Percentiles rank a stretch among this genome's conserved stretches.
Conservation (phyloP, 2,113 vertebrate species). For the Todiramphus chloris region DNA sequence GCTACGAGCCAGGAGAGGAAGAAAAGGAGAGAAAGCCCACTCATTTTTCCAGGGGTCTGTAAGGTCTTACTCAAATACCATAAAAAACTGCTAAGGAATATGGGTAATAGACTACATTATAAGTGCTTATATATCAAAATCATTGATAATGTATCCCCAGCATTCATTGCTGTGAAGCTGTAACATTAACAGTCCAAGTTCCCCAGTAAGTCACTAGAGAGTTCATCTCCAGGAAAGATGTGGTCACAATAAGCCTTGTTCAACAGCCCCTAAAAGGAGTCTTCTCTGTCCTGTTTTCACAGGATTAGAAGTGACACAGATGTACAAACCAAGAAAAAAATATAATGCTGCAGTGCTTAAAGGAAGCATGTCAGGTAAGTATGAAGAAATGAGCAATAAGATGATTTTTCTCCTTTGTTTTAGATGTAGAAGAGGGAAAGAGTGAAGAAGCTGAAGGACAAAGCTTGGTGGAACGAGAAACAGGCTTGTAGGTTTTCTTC, state of each 20-base stretch:
- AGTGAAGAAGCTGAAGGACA: background rate
- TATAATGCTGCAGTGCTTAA: background rate
- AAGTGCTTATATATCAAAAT: background rate
- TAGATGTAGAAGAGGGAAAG: background rate
- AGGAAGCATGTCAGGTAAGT: background rate
- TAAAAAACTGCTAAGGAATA: background rate
- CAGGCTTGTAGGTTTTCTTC: background rate
- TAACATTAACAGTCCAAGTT: background rate
- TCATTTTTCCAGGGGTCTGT: background rate
- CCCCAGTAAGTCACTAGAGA: background rate
- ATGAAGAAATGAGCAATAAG: background rate
- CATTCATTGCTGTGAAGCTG: background rate
- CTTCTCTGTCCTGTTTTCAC: background rate
- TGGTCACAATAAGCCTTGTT: background rate
- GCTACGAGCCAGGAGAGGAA: background rate
- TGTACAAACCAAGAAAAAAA: background rate
- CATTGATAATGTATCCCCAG: background rate
- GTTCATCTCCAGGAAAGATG: background rate
- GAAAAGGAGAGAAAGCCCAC: background rate
- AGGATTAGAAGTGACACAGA: background rate
- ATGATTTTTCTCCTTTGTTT: background rate
- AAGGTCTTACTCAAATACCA: background rate
- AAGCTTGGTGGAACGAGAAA: background rate
- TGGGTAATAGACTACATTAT: background rate
- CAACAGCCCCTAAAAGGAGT: background rate